phyloP scores from a whole-genome alignment of 1,140 invertebrate species.

The Apis laboriosa region DNA sequence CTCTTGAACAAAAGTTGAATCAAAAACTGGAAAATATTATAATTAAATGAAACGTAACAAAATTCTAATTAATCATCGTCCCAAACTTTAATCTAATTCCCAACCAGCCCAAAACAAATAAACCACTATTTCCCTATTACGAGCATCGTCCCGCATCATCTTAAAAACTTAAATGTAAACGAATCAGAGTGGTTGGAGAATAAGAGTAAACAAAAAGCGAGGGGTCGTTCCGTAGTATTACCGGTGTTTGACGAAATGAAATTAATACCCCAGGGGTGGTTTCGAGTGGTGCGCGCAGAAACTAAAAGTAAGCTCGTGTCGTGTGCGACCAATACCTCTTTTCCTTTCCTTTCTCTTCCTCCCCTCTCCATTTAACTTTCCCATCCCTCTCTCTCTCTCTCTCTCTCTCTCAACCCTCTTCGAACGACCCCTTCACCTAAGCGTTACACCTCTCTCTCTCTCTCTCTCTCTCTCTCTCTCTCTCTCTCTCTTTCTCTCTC shows the following conservation, averaged over 20 bases:
- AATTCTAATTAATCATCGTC: background rate
- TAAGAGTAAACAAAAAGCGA: constrained; percentile 47
- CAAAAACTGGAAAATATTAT: no score
- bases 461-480: background rate
- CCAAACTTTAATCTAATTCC: background rate
- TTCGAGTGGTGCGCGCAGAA: constrained; percentile 55
- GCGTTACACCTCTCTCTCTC: constrained; percentile 22
- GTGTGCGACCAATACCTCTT: constrained; percentile 36
- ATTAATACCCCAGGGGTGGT: constrained; percentile 68
- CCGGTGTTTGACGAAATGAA: constrained; percentile 67
- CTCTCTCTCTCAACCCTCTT: background rate
- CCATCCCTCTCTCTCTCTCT: background rate
- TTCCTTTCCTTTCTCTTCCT: background rate
- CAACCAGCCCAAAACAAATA: background rate
- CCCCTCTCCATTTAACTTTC: constrained; percentile 19
- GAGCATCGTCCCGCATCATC: background rate
- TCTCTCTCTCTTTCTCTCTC: background rate
- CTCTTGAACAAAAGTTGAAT: no score
- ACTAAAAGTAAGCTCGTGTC: constrained; percentile 55
- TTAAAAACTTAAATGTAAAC: background rate
- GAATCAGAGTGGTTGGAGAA: background rate
- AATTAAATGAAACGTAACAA: background rate
- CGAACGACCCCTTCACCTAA: constrained; percentile 32
- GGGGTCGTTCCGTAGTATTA: constrained; percentile 10
- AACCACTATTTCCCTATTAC: background rate